Percentiles rank a stretch among this genome's conserved stretches.
Evolutionary conservation across 2,888 invertebrate genomes (phyloP).

Genomic region (Boloria euphrosyne): DNA sequence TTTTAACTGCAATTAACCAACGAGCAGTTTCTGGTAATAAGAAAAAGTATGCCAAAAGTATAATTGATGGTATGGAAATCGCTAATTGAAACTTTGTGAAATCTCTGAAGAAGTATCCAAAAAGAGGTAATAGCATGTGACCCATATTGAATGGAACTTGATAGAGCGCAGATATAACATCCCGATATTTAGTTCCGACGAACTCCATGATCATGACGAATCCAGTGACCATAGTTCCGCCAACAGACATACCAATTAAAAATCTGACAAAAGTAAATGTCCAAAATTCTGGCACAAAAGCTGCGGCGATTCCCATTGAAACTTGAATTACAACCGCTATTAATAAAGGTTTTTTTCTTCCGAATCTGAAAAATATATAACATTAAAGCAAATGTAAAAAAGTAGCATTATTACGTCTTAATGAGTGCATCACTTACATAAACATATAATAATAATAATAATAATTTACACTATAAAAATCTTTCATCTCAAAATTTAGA

Average conservation of each 20-base stretch:
- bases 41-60: conserved; percentile 85
- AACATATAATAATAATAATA: too few relatives aligned
- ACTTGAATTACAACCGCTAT: conserved; percentile 88
- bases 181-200: conserved; percentile 82
- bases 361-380: conserved; percentile 82
- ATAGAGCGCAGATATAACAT: conserved; percentile 83
- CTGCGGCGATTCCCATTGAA: conserved; percentile 85
- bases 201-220: conserved; percentile 86
- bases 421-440: too few relatives aligned
- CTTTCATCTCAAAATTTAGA: too few relatives aligned
- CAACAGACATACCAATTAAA: conserved; percentile 87
- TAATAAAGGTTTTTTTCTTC: conserved; percentile 87
- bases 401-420: too few relatives aligned
- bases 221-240: conserved; percentile 89
- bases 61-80: conserved; percentile 81
- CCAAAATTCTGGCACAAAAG: conserved; percentile 84
- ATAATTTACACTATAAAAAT: too few relatives aligned
- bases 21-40: conserved; percentile 90
- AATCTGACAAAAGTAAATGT: conserved; percentile 86
- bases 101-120: conserved; percentile 84
- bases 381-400: neutral
- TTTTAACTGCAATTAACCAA: conserved; percentile 88
- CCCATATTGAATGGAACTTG: conserved; percentile 87
- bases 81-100: conserved; percentile 86
- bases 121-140: conserved; percentile 83